Base-by-base conservation (phyloP, 2,888 invertebrate species). In the Drosophila vallismaia region DNA sequence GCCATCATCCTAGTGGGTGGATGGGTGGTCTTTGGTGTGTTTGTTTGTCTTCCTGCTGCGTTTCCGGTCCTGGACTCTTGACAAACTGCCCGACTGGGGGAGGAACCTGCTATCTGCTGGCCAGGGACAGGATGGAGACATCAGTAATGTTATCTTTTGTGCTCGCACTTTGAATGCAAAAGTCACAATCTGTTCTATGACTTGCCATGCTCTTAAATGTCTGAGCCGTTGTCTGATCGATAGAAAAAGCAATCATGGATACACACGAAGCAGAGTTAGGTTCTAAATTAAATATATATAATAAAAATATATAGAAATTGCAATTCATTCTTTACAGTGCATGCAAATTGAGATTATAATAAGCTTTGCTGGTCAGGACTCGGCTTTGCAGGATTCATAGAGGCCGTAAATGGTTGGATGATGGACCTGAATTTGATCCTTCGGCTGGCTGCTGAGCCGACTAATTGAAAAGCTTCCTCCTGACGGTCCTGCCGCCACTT, bases 71-170 rank as follows among this genome's bases (percentile, higher is more conserved):
- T 36, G 12, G 67, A 71, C 76, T 69, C 60, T 78, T 81, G 85
- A 79, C 75, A 84, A 77, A 74, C 86, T 79, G 74, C 60, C 58
- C 52, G 28, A 48, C 59, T 51, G 75, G 69, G 48, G 28, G 19
- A 48, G 12, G 59, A 42, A 40, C 58, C 60, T 57, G 19, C 19
- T 46, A 60, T 38, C 59, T 26, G 33, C 19, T 5, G 46, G 24
- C 12, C 24, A 38, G 31, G 7, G 40, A 9, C 33, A 40, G 5
- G 12, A 3, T 28, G 56, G 14, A 33, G 57, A 3, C 50, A 42
- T 26, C 26, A 33, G 59, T 45, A 49, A 31, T 40, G 58, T 31
- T 58, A 31, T 58, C 58, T 48, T 40, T 40, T 64, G 63, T 8
- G 44, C 72, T 66, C 45, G 53, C 57, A 71, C 57, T 67, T 52